Evolutionary conservation across 2,797 vertebrate species (phyloP).

Genomic region (Sciurus vulgaris): DNA sequence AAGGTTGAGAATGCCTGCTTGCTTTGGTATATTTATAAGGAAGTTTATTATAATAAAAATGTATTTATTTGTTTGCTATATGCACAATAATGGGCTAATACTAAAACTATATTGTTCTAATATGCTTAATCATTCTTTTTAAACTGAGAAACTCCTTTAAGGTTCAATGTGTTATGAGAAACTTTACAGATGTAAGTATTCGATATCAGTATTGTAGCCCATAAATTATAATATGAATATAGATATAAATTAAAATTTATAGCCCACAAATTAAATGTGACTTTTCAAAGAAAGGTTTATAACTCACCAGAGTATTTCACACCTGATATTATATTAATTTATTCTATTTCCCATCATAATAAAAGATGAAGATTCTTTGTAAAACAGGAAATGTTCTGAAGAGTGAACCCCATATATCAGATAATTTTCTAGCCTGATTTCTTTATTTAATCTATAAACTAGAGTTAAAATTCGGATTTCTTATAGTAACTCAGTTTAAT

Average conservation of each 20-base stretch:
- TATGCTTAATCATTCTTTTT: conserved; percentile 25
- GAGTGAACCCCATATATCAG: conserved; percentile 12
- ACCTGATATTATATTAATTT: conserved; percentile 36
- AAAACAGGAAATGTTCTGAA: conserved; percentile 29
- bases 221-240: background rate
- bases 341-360: background rate
- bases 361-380: conserved; percentile 23
- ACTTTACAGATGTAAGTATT: conserved; percentile 14
- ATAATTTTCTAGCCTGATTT: conserved; percentile 29
- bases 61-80: background rate
- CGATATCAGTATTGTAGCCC: background rate
- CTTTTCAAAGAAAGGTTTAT: conserved; percentile 49
- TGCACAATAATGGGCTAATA: conserved; percentile 11
- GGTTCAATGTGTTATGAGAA: conserved; percentile 17
- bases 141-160: conserved; percentile 39
- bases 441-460: conserved; percentile 59
- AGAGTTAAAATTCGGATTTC: conserved; percentile 7
- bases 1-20: background rate
- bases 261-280: conserved; percentile 18
- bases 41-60: conserved; percentile 53
- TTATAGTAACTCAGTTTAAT: conserved; percentile 45
- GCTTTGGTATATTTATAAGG: background rate
- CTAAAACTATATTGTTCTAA: conserved; percentile 36
- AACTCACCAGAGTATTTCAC: background rate
- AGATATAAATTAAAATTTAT: conserved; percentile 55